Conservation (phyloP, 2,888 invertebrate genomes). For the Polydrusus pterygomalis region DNA sequence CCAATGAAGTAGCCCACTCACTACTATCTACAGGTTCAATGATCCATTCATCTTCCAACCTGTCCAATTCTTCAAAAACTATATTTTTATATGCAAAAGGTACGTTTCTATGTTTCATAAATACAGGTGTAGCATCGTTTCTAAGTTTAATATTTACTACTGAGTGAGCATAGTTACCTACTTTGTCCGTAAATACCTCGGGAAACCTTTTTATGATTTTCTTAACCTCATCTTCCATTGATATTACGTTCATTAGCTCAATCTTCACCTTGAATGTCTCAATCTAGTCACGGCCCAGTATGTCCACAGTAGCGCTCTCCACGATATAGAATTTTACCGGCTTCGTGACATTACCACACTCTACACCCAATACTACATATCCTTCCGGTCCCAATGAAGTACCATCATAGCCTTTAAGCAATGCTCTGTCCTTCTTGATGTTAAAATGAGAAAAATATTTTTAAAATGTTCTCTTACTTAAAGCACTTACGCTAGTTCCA, state of each 20-base stretch:
- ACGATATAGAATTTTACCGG: too few relatives aligned
- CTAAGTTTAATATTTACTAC: slow-evolving; percentile 38
- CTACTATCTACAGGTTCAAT: slow-evolving; percentile 33
- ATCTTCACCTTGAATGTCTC: background rate
- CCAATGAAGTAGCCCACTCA: slow-evolving; percentile 49
- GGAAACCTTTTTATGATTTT: background rate
- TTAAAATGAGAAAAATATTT: background rate
- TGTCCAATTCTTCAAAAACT: too few relatives aligned
- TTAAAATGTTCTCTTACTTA: slow-evolving; percentile 6
- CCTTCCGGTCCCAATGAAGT: too few relatives aligned
- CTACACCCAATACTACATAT: background rate
- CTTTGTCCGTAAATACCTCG: slow-evolving; percentile 19
- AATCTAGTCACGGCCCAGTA: background rate
- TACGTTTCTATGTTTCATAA: too few relatives aligned
- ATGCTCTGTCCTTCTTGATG: background rate
- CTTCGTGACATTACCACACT: background rate
- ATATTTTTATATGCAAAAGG: too few relatives aligned
- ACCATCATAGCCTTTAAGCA: too few relatives aligned
- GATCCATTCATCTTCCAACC: slow-evolving; percentile 39
- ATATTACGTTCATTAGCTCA: slow-evolving; percentile 18
- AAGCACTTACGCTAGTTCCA: slow-evolving; percentile 18
- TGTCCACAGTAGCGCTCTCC: too few relatives aligned
- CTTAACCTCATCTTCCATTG: slow-evolving; percentile 6
- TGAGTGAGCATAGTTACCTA: slow-evolving; percentile 46
- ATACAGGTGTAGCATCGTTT: slow-evolving; percentile 15